phyloP scores from a whole-genome alignment of 2,113 vertebrate species.

The Prunella himalayana region DNA sequence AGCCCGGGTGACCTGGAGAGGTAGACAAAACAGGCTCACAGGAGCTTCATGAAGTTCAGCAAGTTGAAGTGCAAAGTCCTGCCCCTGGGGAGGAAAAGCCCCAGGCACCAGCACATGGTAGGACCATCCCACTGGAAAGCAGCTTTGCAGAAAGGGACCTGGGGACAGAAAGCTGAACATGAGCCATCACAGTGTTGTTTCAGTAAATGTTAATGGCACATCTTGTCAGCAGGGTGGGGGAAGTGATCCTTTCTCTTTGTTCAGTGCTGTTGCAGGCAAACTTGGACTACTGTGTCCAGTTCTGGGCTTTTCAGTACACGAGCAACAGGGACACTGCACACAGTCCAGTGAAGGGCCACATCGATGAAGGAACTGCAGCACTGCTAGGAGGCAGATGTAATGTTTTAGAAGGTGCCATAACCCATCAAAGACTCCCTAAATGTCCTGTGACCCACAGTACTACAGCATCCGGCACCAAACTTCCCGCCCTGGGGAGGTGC shows the following conservation, averaged over 20 bases:
- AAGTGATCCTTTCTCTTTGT: neutral
- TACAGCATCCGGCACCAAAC: too few relatives aligned
- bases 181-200: neutral
- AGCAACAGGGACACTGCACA: neutral
- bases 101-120: neutral
- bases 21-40: neutral
- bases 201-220: neutral
- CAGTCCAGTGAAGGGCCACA: neutral
- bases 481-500: accelerated
- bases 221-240: neutral
- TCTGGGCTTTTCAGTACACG: neutral
- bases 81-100: neutral
- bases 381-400: neutral
- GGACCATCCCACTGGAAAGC: neutral
- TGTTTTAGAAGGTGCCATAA: neutral
- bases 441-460: neutral
- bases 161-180: neutral
- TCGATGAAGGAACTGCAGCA: neutral
- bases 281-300: neutral
- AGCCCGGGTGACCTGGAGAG: neutral
- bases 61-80: neutral
- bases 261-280: neutral
- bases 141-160: neutral
- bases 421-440: neutral
- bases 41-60: neutral